Base-by-base conservation (phyloP, 2,888 invertebrate species). In the Smittia aterrima region DNA sequence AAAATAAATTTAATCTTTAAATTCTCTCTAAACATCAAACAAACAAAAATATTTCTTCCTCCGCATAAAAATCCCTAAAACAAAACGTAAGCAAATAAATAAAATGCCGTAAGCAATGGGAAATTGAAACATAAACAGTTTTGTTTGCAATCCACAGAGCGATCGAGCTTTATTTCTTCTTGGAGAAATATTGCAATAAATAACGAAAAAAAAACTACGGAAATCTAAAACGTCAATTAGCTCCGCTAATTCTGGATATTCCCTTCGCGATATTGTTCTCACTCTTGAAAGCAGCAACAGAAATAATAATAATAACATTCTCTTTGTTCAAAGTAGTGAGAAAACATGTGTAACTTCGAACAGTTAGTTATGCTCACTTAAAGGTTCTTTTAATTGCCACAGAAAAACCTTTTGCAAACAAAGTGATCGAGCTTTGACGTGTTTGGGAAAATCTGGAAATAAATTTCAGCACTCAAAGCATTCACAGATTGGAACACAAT, bases 201-300 rank as follows among this genome's bases (percentile, higher is more conserved):
- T 58, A 58, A 58, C 58, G 47, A 47, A 47, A 47, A 11, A 47
- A 58, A 58, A 64, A 64, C 25, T 1, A 13, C 27, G 16, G n/a
- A 64, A 25, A 67, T 67, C 67, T 40, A 38, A 67, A 67, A 67
- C 40, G 67, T 67, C 67, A 67, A 67, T 67, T 67, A 67, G 67
- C 38, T 67, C 20, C 18, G 41, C 67, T 67, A 67, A 67, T 67
- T 67, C 40, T 67, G 67, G 38, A 67, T 47, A 47, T 40, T 38
- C 38, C 16, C 40, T 27, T 40, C 16, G 18, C 22, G 22, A 41
- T 20, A 40, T 67, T 67, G 67, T 67, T 67, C 66, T 66, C 32
- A 27, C 47, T 38, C 9, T 38, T 16, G n/a, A 47, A n/a, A 3
- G 47, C 4, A 47, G 2, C n/a, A 13, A 47, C 20, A 58, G 58